Evolutionary conservation across 2,888 invertebrate species (phyloP), one percentile per base, ranked within the genome.

Genomic region (Clepsis dumicolana): DNA sequence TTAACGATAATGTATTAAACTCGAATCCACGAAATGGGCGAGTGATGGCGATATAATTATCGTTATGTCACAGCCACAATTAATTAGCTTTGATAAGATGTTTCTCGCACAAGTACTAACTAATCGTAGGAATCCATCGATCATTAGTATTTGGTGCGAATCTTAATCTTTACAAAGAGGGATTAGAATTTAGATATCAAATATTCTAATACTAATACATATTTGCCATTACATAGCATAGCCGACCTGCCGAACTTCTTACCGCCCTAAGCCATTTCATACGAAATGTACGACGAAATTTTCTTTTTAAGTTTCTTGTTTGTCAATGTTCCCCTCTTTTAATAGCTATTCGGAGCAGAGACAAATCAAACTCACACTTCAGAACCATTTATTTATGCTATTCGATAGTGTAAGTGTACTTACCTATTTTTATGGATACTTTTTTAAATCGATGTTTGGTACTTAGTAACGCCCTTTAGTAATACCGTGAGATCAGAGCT

Each of bases 121-220:
- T 48, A 48, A 24, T 48, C 48, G 21, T 4, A n/a, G 48, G 21
- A 18, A 48, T 48, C 48, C 48, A 24, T 48, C 48, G 21, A 48
- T 48, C 48, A 48, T 21, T 21, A 44, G 4, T 7, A 16, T 21
- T 48, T 48, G 48, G 41, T 41, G 16, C 21, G 21, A 18, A 48
- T 12, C 21, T 41, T 41, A 8, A 48, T 48, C 48, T 48, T 48
- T 21, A 48, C 48, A 21, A 10, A 21, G n/a, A 18, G 12, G 48
- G 21, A 48, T 48, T 48, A 21, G 21, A 48, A 24, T 41, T 1
- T 41, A n/a, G 41, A 16, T 41, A 16, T n/a, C 16, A 41, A 41
- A n/a, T 41, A 16, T 35, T 35, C 35, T 35, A 35, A 35, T 35
- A 35, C 35, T 10, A 5, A 29, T 8, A n/a, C 29, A 29, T 8